These are phyloP conservation scores for Endomychus coccineus DNA, from an alignment of 2,888 invertebrate species.

Conservation along the genomic window DNA sequence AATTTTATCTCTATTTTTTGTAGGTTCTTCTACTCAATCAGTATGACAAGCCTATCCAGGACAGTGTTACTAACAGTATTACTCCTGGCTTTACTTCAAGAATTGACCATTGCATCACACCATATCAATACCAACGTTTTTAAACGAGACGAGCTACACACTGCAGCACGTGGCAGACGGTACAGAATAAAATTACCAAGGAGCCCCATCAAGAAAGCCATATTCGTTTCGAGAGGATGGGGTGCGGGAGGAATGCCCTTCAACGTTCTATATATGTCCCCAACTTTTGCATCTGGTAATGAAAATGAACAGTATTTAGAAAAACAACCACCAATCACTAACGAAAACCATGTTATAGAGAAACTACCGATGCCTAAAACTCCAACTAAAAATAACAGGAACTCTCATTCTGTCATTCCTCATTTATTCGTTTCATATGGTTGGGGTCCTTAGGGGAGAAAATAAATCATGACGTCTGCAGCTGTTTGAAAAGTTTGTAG, in stretches of 20 bases:
- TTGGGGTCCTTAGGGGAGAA: slow-evolving; percentile 48
- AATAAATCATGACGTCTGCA: too few species aligned
- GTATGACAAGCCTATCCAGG: too few species aligned
- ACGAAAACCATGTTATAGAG: slow-evolving; percentile 9
- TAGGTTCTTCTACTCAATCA: too few species aligned
- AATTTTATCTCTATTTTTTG: too few species aligned
- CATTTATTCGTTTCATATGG: slow-evolving; percentile 49
- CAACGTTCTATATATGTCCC: slow-evolving; percentile 45
- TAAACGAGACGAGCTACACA: too few species aligned
- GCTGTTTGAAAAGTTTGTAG: too few species aligned
- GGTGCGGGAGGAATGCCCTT: slow-evolving; percentile 49
- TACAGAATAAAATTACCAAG: too few species aligned
- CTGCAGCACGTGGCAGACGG: too few species aligned
- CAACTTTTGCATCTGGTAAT: slow-evolving; percentile 16
- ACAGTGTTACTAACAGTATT: too few species aligned
- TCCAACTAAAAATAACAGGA: slow-evolving; percentile 14
- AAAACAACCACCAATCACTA: slow-evolving; percentile 6
- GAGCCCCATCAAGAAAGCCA: slow-evolving; percentile 37
- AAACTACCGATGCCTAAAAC: slow-evolving; percentile 14
- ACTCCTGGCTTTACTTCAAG: too few species aligned
- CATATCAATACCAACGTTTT: too few species aligned
- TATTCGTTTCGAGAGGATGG: slow-evolving; percentile 46
- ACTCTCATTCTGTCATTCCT: slow-evolving; percentile 44
- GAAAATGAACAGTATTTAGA: slow-evolving; percentile 10
- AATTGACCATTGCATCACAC: too few species aligned